A percentile compares a stretch with the other conserved stretches of the same genome.
Evolutionary conservation across 2,113 vertebrate species (phyloP).

Genomic region (Loxodonta africana): DNA sequence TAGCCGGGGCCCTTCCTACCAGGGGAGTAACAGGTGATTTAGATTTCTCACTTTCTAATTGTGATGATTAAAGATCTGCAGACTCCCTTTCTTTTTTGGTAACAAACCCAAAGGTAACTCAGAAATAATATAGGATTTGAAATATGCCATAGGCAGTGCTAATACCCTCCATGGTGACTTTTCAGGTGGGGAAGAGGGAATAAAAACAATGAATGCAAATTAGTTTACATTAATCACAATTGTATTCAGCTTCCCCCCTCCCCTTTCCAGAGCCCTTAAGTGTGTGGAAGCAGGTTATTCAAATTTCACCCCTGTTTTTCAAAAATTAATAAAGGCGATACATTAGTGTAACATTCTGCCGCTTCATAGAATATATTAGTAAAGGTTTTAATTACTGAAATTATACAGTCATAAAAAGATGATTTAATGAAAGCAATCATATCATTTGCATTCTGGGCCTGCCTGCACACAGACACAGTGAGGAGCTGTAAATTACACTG

Average conservation of each 20-base stretch:
- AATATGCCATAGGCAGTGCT: neutral
- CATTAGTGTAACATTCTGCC: constrained; percentile 80
- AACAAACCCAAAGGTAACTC: neutral
- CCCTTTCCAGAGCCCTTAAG: constrained; percentile 66
- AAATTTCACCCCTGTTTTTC: constrained; percentile 82
- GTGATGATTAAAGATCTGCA: constrained; percentile 14
- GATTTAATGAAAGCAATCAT: constrained; percentile 84
- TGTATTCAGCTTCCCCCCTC: neutral
- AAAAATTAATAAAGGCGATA: constrained; percentile 80
- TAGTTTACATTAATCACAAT: constrained; percentile 82
- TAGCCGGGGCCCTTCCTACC: neutral
- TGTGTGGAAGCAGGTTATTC: constrained; percentile 54
- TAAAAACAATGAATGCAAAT: constrained; percentile 69
- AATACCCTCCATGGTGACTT: constrained; percentile 50
- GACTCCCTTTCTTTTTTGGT: neutral
- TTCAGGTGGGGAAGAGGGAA: constrained; percentile 57
- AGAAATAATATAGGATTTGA: neutral
- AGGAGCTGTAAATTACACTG: constrained; percentile 60
- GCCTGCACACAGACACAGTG: constrained; percentile 56
- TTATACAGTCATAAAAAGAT: constrained; percentile 83
- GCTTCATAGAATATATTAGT: constrained; percentile 77
- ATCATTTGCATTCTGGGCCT: constrained; percentile 83
- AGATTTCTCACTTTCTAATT: neutral
- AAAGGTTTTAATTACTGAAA: constrained; percentile 88
- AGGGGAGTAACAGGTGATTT: neutral